phyloP scores from a whole-genome alignment of 1,140 invertebrate genomes.

The Neuroterus valhalla region DNA sequence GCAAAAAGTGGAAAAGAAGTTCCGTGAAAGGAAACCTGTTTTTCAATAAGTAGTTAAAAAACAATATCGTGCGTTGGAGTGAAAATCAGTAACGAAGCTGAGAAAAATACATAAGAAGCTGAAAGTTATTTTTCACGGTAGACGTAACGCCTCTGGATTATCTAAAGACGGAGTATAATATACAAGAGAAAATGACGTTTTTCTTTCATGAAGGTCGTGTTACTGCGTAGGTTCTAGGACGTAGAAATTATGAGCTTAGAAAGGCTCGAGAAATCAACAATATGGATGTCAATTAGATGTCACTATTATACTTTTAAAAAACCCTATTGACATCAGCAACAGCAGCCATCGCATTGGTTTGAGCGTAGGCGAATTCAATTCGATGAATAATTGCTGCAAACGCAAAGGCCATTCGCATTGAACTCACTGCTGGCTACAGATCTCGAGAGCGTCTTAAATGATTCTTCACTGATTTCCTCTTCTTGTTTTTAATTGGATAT shows the following conservation, averaged over 20 bases:
- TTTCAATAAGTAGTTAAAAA: conserved; percentile 17
- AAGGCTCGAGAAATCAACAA: no score
- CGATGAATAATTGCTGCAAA: conserved; percentile 13
- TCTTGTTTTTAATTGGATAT: no score
- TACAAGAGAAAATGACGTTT: background rate
- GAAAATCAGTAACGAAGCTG: conserved; percentile 6
- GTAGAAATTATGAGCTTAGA: no score
- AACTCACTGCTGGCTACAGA: background rate
- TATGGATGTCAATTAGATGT: background rate
- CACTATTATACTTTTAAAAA: conserved; percentile 2
- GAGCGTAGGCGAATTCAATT: conserved; percentile 22
- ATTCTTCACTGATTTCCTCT: background rate
- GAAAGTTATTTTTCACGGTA: background rate
- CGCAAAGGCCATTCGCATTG: conserved; percentile 18
- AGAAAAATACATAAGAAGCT: conserved; percentile 12
- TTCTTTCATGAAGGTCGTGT: conserved; percentile 12
- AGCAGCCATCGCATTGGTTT: conserved; percentile 15
- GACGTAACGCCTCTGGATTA: background rate
- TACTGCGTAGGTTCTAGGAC: background rate
- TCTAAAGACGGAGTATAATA: background rate
- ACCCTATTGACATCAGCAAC: background rate
- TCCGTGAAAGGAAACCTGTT: conserved; percentile 20
- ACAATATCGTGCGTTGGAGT: conserved; percentile 1
- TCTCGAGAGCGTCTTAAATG: background rate
- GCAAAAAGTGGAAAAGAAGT: conserved; percentile 16